Evolutionary conservation across 2,888 invertebrate species (phyloP), one percentile per base, ranked within the genome.

Genomic region (Noctua pronuba): DNA sequence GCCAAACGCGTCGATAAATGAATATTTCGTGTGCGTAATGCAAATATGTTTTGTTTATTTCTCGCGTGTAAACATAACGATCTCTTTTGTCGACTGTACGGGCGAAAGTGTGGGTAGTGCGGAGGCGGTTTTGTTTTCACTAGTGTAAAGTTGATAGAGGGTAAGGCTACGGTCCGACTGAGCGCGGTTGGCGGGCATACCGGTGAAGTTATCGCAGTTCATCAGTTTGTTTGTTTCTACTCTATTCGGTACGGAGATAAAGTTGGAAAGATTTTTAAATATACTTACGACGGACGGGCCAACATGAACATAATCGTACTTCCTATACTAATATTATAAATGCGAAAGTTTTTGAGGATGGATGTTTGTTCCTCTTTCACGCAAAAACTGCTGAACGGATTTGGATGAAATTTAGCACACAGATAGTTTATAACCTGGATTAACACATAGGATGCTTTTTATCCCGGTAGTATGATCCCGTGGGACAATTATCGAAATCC

Each of bases 61-160:
- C 28, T 74, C 24, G 24, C 24, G n/a, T 68, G 67, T 72, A 13
- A 49, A 28, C 31, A 55, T 38, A 68, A 16, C 11, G 46, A 71
- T 82, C 41, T 82, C 58, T 72, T 82, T 55, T 64, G 74, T 74
- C 49, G 58, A 66, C 79, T 16, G 82, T 81, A 72, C 77, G 28
- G 60, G 82, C 77, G 70, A 75, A 75, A 80, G 82, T 78, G 87
- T 88, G 82, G 88, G 88, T 46, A 67, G 80, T 66, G 92, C 89
- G 93, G 89, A 89, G 94, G 95, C 90, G 93, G 89, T 86, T 91
- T 93, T 93, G 93, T 94, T 95, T 94, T 94, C 94, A 92, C 94
- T 83, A 75, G 75, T 67, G 66, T 79, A 69, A 73, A 75, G 60
- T 60, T 68, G 75, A 68, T 68, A 49, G 60, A 44, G 41, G 41